Conservation (phyloP, 2,888 invertebrate genomes). For the Sarcophaga subvicina region DNA sequence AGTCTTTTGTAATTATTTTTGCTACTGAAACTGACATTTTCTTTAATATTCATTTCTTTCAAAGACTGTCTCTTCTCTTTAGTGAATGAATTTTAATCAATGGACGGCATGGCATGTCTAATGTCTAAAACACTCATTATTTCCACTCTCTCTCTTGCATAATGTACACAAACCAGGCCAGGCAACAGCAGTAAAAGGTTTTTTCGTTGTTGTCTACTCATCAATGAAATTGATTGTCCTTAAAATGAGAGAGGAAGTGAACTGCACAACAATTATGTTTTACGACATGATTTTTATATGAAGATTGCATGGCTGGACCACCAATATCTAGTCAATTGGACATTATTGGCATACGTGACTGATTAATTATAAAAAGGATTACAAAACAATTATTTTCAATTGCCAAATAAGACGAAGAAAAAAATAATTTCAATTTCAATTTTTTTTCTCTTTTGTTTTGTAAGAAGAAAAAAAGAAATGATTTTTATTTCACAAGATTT, state of each 20-base stretch:
- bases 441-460: too few species aligned
- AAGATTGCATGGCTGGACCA: neutral
- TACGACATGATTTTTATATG: slow-evolving; percentile 7
- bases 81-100: slow-evolving; percentile 47
- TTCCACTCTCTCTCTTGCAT: slow-evolving; percentile 23
- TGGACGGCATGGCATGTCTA: slow-evolving; percentile 37
- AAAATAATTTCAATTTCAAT: neutral
- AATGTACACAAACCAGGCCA: neutral
- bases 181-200: neutral
- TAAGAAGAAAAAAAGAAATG: too few species aligned
- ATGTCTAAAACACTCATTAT: slow-evolving; percentile 61
- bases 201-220: slow-evolving; percentile 20
- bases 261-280: slow-evolving; percentile 23
- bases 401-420: neutral
- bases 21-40: slow-evolving; percentile 57
- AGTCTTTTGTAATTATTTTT: neutral
- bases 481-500: neutral
- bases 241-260: neutral
- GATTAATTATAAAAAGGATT: slow-evolving; percentile 80
- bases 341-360: slow-evolving; percentile 79
- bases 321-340: slow-evolving; percentile 40
- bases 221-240: slow-evolving; percentile 47
- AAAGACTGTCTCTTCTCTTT: slow-evolving; percentile 23
- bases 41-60: slow-evolving; percentile 33
- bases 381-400: slow-evolving; percentile 68